phyloP scores from a whole-genome alignment of 2,113 vertebrate genomes.

The Solea solea region DNA sequence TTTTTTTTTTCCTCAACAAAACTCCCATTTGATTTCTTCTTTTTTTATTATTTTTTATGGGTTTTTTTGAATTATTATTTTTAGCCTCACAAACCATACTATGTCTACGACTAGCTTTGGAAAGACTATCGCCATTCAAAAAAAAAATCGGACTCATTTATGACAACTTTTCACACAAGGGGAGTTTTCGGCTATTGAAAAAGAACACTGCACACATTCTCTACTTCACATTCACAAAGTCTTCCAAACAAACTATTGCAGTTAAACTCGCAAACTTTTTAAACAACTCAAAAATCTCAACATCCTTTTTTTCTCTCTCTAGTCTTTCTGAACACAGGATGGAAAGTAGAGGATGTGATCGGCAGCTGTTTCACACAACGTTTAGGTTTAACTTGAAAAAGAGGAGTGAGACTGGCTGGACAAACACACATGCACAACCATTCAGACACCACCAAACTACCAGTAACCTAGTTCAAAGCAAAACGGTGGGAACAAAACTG shows the following conservation, averaged over 20 bases:
- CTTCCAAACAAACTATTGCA: slow-evolving; percentile 75
- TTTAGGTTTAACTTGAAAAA: slow-evolving; percentile 81
- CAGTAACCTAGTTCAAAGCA: slow-evolving; percentile 87
- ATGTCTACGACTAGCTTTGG: slow-evolving; percentile 67
- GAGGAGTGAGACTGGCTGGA: slow-evolving; percentile 87
- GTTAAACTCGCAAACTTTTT: slow-evolving; percentile 72
- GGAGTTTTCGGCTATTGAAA: slow-evolving; percentile 73
- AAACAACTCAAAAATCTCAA: slow-evolving; percentile 50
- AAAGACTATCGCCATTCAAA: slow-evolving; percentile 82
- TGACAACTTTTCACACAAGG: slow-evolving; percentile 83
- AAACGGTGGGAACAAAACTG: slow-evolving; percentile 84
- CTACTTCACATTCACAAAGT: slow-evolving; percentile 86
- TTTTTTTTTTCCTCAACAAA: slow-evolving; percentile 59
- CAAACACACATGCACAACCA: slow-evolving; percentile 94
- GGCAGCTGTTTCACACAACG: slow-evolving; percentile 75
- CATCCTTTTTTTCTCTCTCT: slow-evolving; percentile 43
- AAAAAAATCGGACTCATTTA: slow-evolving; percentile 86
- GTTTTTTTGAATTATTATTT: slow-evolving; percentile 31
- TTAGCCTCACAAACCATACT: slow-evolving; percentile 84
- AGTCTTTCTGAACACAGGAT: slow-evolving; percentile 83
- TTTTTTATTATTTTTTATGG: slow-evolving; percentile 1
- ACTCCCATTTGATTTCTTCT: slow-evolving; percentile 72
- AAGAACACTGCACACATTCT: slow-evolving; percentile 83
- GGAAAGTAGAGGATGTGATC: slow-evolving; percentile 74
- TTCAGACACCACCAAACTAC: slow-evolving; percentile 88